Base-by-base conservation (phyloP, 1,140 invertebrate species). In the Cephus cinctus region DNA sequence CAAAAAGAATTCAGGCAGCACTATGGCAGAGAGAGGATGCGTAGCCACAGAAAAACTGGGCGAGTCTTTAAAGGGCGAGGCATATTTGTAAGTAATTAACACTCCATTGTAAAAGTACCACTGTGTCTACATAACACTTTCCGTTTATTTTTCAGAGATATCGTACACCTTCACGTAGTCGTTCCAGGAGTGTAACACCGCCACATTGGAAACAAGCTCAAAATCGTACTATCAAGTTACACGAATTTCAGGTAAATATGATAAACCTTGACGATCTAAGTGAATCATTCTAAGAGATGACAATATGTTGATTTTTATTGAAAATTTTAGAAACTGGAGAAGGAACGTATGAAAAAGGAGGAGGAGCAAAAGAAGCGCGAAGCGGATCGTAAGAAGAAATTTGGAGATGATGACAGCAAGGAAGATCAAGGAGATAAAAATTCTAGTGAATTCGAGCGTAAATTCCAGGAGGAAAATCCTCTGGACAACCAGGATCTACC, bases 171-270 rank as follows among this genome's bases (percentile, higher is more conserved):
- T 90, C 89, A 9, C 80, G 89, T 22, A 87, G 86, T 54, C 83
- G 87, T 1, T 91, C 88, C 0, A 80, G 90, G 44, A 94, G 91
- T 66, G 81, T 81, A 15, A 96, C 92, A 8, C 92, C 92, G 6
- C 87, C 90, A 8, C 92, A 95, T 75, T 95, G 92, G 92, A 83
- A 86, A 31, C 86, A 91, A 67, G 92, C 89, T 43, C 89, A 92
- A 72, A 82, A 85, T 23, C 79, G 89, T 49, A 88, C 89, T 31
- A 88, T 93, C 22, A 89, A 90, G 63, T 73, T 90, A 1, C 86
- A 87, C 4, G 88, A 93, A 65, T 84, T 88, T 60, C 87, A 92
- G 78, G 85, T 86, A 66, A 50, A 45, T 52, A 39, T 25, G 5
- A 11, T 50, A 35, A 3, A 38, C 22, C 42, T 35, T 44, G 12